These are phyloP conservation scores for Protaetia brevitarsis DNA, from an alignment of 1,140 invertebrate genomes.

Conservation along the genomic window DNA sequence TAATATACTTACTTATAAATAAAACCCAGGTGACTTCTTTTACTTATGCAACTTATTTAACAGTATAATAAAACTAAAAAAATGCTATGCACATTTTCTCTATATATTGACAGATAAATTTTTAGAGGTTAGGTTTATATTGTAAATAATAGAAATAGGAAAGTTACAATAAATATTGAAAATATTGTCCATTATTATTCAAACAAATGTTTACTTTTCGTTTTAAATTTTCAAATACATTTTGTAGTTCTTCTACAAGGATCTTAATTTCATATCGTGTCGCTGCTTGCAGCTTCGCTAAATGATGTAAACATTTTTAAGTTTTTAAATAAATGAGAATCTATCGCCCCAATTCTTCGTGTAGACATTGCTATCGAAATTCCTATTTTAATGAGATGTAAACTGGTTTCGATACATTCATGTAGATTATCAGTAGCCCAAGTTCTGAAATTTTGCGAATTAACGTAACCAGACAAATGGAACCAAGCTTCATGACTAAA, in stretches of 20 bases:
- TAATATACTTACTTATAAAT: too few species aligned
- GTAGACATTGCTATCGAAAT: slow-evolving; percentile 24
- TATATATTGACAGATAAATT: not conserved
- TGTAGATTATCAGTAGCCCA: slow-evolving; percentile 23
- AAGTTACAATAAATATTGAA: not conserved
- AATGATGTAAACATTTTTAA: not conserved
- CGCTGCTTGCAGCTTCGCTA: not conserved
- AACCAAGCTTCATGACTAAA: slow-evolving; percentile 20
- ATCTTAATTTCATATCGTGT: not conserved
- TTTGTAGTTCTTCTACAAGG: not conserved
- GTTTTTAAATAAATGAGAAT: not conserved
- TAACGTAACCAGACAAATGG: slow-evolving; percentile 22
- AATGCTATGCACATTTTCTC: not conserved
- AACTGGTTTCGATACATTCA: slow-evolving; percentile 24
- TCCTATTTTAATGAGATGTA: slow-evolving; percentile 25
- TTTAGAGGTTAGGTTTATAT: not conserved
- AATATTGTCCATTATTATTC: not conserved
- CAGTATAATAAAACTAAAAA: not conserved
- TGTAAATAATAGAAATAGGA: not conserved
- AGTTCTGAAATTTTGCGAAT: slow-evolving; percentile 13
- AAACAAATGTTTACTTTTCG: too few species aligned
- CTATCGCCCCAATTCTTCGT: slow-evolving; percentile 10
- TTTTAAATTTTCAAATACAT: too few species aligned
- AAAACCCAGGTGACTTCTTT: too few species aligned
- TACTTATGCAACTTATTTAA: too few species aligned